Evolutionary conservation across 2,797 vertebrate species (phyloP).

Genomic region (Nannoperca obscura): DNA sequence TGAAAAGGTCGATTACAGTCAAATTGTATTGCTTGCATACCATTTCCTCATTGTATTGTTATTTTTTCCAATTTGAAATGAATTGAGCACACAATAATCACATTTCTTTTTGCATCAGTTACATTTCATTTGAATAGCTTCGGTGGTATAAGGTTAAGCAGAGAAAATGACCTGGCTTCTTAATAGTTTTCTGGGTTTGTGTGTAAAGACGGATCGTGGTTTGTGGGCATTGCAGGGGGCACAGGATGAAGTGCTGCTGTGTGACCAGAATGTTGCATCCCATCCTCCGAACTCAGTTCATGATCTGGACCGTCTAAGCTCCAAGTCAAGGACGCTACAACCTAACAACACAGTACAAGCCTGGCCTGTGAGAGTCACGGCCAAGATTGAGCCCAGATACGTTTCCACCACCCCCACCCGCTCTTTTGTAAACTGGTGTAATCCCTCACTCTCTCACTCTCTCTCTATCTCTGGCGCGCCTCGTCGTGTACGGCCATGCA

Average conservation of each 20-base stretch:
- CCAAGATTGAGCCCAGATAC: slow-evolving; percentile 41
- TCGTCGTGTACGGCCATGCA: slow-evolving; percentile 57
- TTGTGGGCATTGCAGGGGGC: slow-evolving; percentile 12
- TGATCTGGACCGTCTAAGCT: slow-evolving; percentile 34
- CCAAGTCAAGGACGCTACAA: slow-evolving; percentile 52
- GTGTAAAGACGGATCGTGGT: not conserved
- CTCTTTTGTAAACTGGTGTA: slow-evolving; percentile 47
- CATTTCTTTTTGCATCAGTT: slow-evolving; percentile 17
- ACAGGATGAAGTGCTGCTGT: slow-evolving; percentile 33
- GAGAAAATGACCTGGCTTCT: slow-evolving; percentile 20
- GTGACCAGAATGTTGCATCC: slow-evolving; percentile 44
- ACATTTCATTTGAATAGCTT: slow-evolving; percentile 23
- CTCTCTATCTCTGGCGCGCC: not conserved
- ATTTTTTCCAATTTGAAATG: slow-evolving; percentile 5
- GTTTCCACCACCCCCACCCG: slow-evolving; percentile 7
- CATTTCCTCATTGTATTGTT: slow-evolving; percentile 4
- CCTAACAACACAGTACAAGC: not conserved
- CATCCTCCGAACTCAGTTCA: slow-evolving; percentile 9
- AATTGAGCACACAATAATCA: not conserved
- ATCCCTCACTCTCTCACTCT: slow-evolving; percentile 67
- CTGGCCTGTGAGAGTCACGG: slow-evolving; percentile 18
- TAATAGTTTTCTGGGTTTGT: not conserved
- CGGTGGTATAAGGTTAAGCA: slow-evolving; percentile 17
- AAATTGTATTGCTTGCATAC: not conserved
- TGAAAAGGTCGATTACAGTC: not conserved